These are phyloP conservation scores for Tolypeutes matacus DNA, from an alignment of 2,797 vertebrate species.

Conservation along the genomic window DNA sequence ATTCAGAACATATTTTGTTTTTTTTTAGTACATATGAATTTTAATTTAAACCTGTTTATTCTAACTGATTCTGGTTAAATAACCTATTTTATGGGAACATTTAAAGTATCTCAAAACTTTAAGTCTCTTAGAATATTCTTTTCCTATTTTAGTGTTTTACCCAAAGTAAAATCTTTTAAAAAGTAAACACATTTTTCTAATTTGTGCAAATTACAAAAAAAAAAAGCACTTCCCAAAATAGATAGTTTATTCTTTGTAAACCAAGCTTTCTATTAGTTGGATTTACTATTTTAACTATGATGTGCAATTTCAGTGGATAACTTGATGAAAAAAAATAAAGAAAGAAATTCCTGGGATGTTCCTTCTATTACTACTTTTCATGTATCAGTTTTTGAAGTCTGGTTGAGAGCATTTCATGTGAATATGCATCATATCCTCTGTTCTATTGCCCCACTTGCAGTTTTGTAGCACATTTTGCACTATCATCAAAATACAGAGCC, in stretches of 20 bases:
- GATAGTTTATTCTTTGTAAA: neutral
- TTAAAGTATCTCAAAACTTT: neutral
- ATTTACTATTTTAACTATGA: neutral
- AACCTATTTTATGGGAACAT: neutral
- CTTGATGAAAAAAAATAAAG: neutral
- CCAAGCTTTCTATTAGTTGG: neutral
- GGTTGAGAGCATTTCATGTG: neutral
- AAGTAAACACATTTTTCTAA: neutral
- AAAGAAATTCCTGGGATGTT: neutral
- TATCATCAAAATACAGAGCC: conserved; percentile 52
- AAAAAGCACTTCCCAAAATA: neutral
- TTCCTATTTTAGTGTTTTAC: conserved; percentile 8
- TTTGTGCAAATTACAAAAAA: neutral
- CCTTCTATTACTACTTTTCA: neutral
- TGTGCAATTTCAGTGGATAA: neutral
- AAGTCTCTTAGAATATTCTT: neutral
- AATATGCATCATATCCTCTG: neutral
- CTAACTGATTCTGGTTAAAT: neutral
- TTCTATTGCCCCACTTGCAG: neutral
- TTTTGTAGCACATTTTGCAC: conserved; percentile 21
- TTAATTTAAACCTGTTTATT: conserved; percentile 1
- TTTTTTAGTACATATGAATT: neutral
- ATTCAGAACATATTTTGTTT: too few relatives aligned
- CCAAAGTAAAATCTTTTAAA: neutral
- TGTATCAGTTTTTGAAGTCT: neutral